These are phyloP conservation scores for Paradoxurus hermaphroditus DNA, from an alignment of 2,113 vertebrate genomes.

Conservation along the genomic window DNA sequence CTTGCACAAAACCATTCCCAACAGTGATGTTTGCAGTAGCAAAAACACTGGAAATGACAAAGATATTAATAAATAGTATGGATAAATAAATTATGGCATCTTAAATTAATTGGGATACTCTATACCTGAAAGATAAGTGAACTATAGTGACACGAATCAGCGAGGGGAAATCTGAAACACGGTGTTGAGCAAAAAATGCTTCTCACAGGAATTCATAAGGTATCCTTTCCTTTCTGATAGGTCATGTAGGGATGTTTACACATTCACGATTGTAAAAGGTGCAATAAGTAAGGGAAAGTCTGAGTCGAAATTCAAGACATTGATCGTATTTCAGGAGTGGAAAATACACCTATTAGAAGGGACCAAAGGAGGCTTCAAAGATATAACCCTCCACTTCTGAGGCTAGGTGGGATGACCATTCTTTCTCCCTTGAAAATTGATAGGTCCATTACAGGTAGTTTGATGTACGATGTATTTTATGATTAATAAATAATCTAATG, in stretches of 20 bases:
- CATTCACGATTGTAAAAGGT: not conserved
- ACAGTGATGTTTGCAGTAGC: not conserved
- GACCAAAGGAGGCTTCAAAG: not conserved
- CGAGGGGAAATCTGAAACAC: not conserved
- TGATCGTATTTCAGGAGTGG: not conserved
- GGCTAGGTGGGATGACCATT: not conserved
- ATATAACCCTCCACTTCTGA: not conserved
- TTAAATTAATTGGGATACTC: not conserved
- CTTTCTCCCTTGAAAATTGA: not conserved
- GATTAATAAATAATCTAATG: not conserved
- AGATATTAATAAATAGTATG: not conserved
- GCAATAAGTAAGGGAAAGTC: not conserved
- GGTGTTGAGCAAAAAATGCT: not conserved
- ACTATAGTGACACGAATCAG: not conserved
- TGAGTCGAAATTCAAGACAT: not conserved
- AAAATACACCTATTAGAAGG: not conserved
- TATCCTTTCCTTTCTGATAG: not conserved
- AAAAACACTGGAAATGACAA: not conserved
- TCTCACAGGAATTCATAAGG: not conserved
- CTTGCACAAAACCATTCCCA: not conserved
- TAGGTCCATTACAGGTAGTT: not conserved
- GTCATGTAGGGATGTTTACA: not conserved
- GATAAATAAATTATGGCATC: not conserved
- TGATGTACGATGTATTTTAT: not conserved
- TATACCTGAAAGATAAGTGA: not conserved